Base-by-base conservation (phyloP, 2,888 invertebrate genomes). In the Lasioglossum figueresi region DNA sequence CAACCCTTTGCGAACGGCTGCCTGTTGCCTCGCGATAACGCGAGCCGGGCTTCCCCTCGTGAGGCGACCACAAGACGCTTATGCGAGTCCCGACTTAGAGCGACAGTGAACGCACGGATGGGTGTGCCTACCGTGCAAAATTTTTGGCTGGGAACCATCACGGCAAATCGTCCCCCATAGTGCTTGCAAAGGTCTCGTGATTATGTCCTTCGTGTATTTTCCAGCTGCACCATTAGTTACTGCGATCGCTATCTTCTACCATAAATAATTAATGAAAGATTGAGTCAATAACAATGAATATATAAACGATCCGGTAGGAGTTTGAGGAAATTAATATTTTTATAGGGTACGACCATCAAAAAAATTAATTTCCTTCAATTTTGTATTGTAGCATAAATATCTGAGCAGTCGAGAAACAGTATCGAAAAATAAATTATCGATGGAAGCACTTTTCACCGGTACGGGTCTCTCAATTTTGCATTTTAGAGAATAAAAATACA, bases 21-120 rank as follows among this genome's bases (percentile, higher is more conserved):
- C 88, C 92, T 92, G 92, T 90, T 90, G 87, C 83, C 86, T 86
- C 81, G 89, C 86, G 93, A 93, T 93, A 93, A 92, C 92, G 88
- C 87, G 80, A 76, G 80, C 83, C 72, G 56, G 77, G 78, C 76
- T 77, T 77, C 59, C 66, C 81, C 63, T 63, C 73, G 48, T 31
- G 59, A 23, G 31, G 77, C 71, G 78, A 79, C 80, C 82, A 68
- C 78, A 82, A 88, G 80, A 77, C 81, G 86, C 84, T 89, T 87
- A 87, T 78, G 45, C 74, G 68, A 71, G 79, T 63, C 79, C 56
- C 76, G 87, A 87, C 84, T 88, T 80, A 31, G 78, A 59, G 73
- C 70, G 73, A 79, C 79, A 52, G 72, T 76, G 48, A 66, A 83
- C 19, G 19, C 52, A 45, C 76, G 56, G 14, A 68, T 82, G 23